Evolutionary conservation across 2,113 vertebrate genomes (phyloP), one percentile per base, ranked within the genome.

Genomic region (Oophaga pumilio): DNA sequence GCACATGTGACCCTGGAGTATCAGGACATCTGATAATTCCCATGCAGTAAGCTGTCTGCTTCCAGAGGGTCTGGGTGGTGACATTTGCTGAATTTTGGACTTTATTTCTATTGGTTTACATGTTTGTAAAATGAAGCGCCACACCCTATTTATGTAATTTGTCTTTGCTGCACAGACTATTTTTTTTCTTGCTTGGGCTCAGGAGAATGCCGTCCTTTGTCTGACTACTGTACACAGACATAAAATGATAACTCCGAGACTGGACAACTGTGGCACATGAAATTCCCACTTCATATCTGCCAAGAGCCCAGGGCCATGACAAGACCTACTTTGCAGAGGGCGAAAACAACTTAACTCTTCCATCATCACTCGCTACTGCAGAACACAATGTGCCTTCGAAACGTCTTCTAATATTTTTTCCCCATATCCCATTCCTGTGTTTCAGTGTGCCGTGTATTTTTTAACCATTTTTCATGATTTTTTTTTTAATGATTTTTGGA

Each of bases 121-220:
- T 33, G 26, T 71, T 69, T 71, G 22, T 9, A 53, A 50, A 78
- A 33, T 60, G 24, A 59, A 43, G 53, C 3, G 56, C 20, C 28
- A 20, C 13, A 24, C 28, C 76, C 77, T 33, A 10, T 80, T 80
- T 80, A 33, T 60, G 24, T 60, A 17, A 26, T 57, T 79, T 56
- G 14, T 79, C 50, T 15, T 43, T 10, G 15, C 10, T 28, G 8
- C 24, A 2, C 53, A 80, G 26, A 74, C 71, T 22, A 33, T 50
- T 74, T 50, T 49, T 73, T 64, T 64, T 50, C 2, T 74, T 9
- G 20, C 22, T 50, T 17, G 9, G 77, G 33, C 53, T 60, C 15
- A 15, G 77, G 77, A 80, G 56, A 80, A 80, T 80, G 60, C 77
- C 20, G 24, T 33, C 77, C 56, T 60, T 80, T 80, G 77, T 80